Conservation (phyloP, 2,113 vertebrate species). For the Epinephelus cyanopodus region DNA sequence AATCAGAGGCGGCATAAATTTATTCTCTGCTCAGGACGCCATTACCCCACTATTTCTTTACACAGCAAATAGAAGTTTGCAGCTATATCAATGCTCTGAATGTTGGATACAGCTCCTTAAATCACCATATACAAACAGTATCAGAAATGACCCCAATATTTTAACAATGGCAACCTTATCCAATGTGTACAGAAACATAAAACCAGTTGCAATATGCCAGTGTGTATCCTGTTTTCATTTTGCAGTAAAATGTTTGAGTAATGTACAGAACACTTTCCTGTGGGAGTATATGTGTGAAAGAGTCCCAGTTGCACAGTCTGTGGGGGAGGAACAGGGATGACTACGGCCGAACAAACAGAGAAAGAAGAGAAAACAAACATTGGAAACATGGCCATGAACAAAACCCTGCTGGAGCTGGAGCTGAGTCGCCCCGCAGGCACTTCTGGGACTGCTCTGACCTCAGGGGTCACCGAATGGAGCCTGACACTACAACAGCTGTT, state of each 20-base stretch:
- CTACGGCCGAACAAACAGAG: constrained; percentile 74
- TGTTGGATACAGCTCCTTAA: too few species aligned
- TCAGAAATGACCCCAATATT: constrained; percentile 16
- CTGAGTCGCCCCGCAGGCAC: constrained; percentile 67
- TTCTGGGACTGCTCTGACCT: constrained; percentile 74
- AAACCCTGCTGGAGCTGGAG: constrained; percentile 68
- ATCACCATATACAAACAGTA: constrained; percentile 4
- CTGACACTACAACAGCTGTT: constrained; percentile 77
- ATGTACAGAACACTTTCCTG: constrained; percentile 71
- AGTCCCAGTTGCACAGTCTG: constrained; percentile 66
- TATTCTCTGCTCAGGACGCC: too few species aligned
- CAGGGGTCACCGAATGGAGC: constrained; percentile 74
- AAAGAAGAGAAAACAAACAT: constrained; percentile 78
- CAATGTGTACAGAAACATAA: constrained; percentile 44
- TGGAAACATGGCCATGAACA: constrained; percentile 75
- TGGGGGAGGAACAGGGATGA: constrained; percentile 67
- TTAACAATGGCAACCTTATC: not conserved
- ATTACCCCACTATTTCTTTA: too few species aligned
- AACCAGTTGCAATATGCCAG: constrained; percentile 40
- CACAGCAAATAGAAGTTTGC: too few species aligned
- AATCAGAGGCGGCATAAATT: too few species aligned
- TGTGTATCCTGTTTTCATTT: constrained; percentile 72
- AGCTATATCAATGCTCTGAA: too few species aligned
- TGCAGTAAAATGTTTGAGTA: constrained; percentile 64
- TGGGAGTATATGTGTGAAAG: constrained; percentile 80